Base-by-base conservation (phyloP, 2,113 vertebrate genomes). In the Ifrita kowaldi region DNA sequence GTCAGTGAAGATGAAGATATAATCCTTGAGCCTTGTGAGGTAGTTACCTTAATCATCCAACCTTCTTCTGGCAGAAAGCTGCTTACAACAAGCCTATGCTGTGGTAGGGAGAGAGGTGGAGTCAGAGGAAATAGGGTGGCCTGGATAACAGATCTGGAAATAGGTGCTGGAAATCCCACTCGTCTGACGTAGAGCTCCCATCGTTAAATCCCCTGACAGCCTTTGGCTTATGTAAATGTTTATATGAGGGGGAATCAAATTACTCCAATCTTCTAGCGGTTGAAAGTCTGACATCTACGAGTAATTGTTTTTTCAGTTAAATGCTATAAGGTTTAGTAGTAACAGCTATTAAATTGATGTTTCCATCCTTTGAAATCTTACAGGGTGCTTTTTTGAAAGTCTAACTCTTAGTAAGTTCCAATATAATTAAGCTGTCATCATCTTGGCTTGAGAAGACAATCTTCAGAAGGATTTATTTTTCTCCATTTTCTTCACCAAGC, bases 51-150 rank as follows among this genome's bases (percentile, higher is more conserved):
- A 96, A 97, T 97, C 92, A 93, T 84, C 64, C 91, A 93, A 65
- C 86, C 76, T 95, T 95, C 87, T 96, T 97, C 90, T 94, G 80
- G 56, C 60, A 95, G 77, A 97, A 97, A 96, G 94, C 95, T 90
- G 77, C 93, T 97, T 97, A 97, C 30, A 67, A 20, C 20, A 74
- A 92, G 83, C 76, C 67, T 71, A 7, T 78, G 63, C 85, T 89
- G 53, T 74, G 83, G 47, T 76, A 41, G 56, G 33, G 63, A 75
- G 52, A 32, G 46, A 28, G 71, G 49, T 26, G 42, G 52, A 41
- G 21, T 15, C 37, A 30, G 44, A 76, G 78, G 68, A 83, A 88
- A 42, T 63, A 35, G 81, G 28, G 47, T 71, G 90, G 56, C 68
- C 56, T 91, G 76, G 63, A 89, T 96, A 70, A 81, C 60, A 93